Evolutionary conservation across 1,140 invertebrate species (phyloP), one percentile per base, ranked within the genome.

Genomic region (Cyclargus thomasi): DNA sequence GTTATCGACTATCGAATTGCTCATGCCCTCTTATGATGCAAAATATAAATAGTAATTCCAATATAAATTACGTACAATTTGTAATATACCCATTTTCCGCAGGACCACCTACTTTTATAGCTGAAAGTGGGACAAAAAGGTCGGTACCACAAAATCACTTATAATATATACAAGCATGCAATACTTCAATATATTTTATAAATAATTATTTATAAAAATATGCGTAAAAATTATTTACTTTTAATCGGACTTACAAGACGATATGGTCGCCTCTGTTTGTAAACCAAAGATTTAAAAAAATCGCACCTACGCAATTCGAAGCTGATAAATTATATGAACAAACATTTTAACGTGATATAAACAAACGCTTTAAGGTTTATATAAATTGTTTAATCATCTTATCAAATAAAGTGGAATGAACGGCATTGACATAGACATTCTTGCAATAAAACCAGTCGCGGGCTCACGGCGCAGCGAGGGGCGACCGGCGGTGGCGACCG

Each of bases 1-100:
- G 83, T 86, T 88, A 88, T 88, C 83, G 75, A 77, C 73, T 83
- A 85, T 87, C 83, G 76, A 74, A 75, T 71, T 75, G 76, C 74
- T 72, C 76, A 67, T 59, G 20, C 20, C 20, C 18, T 47, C 39
- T 47, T 47, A 8, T 47, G 14, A 47, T 47, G 39, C 14, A 10
- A 59, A 20, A 59, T 20, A 59, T 59, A 59, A 17, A 59, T 59
- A 59, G 10, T 20, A 11, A 11, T 21, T 59, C 0, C 20, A 2
- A 59, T 21, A 59, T 59, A 47, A 47, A 47, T 11, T 47, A 47
- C 14, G 29, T 29, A 7, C 29, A 5, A 29, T 4, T 29, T 29
- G 5, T 0, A 29, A 29, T 29, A 29, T n/a, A n/a, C n/a, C 0
- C 29, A 29, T 8, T 8, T 29, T 29, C 1, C 29, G 29, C 8